Evolutionary conservation across 2,888 invertebrate genomes (phyloP).

Genomic region (Zootermopsis nevadensis): DNA sequence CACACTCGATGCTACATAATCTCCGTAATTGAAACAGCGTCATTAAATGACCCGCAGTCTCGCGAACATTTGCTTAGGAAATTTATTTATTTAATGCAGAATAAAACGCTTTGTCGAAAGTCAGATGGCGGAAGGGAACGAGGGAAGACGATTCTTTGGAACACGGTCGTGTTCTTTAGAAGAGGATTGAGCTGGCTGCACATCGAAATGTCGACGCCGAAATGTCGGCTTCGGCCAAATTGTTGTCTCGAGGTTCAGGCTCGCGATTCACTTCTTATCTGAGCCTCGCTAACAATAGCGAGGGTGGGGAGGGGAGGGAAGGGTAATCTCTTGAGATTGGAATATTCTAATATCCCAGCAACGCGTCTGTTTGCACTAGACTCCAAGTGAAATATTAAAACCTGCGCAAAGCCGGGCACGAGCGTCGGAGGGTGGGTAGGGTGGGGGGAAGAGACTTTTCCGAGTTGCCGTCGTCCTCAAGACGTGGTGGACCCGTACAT

Average conservation of each 20-base stretch:
- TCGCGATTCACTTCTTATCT: slow-evolving; percentile 37
- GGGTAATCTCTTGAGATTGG: slow-evolving; percentile 56
- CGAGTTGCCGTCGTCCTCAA: slow-evolving; percentile 4
- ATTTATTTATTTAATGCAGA: too few relatives aligned
- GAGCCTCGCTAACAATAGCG: slow-evolving; percentile 49
- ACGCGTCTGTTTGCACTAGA: slow-evolving; percentile 56
- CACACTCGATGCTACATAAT: too few relatives aligned
- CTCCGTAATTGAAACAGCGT: too few relatives aligned
- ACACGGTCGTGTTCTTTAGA: too few relatives aligned
- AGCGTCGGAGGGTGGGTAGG: slow-evolving; percentile 15
- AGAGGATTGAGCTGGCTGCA: too few relatives aligned
- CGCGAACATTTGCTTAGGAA: too few relatives aligned
- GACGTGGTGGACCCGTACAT: background rate
- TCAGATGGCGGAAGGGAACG: too few relatives aligned
- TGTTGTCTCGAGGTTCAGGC: background rate
- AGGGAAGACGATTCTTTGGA: too few relatives aligned
- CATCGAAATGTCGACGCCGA: too few relatives aligned
- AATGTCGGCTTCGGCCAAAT: too few relatives aligned
- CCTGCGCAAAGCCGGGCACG: slow-evolving; percentile 38
- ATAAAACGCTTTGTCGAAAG: too few relatives aligned
- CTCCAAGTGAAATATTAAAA: slow-evolving; percentile 58
- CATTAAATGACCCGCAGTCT: too few relatives aligned
- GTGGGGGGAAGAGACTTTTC: background rate
- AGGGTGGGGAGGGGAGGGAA: slow-evolving; percentile 45
- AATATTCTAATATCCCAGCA: slow-evolving; percentile 58